Evolutionary conservation across 2,888 invertebrate genomes (phyloP).

Genomic region (Fissipunctia ypsillon): DNA sequence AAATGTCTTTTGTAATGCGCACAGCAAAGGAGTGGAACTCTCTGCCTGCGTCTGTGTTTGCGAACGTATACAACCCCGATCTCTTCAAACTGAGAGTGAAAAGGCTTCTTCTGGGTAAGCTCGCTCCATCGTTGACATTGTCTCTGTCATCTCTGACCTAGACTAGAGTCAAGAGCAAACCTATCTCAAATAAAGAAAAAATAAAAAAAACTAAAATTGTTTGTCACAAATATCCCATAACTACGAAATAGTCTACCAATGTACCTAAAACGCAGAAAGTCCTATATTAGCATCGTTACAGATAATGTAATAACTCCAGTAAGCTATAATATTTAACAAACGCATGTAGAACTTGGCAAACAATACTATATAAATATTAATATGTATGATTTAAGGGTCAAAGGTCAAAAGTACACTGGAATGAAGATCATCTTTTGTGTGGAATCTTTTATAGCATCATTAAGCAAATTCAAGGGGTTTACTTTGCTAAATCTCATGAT

Average conservation of each 20-base stretch:
- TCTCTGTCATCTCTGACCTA: no score
- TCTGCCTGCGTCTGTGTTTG: no score
- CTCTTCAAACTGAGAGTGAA: no score
- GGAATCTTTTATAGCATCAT: constrained; percentile 26
- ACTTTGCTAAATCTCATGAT: background rate
- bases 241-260: background rate
- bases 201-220: no score
- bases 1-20: no score
- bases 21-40: no score
- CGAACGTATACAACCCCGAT: no score
- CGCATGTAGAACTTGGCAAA: constrained; percentile 23
- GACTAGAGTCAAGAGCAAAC: no score
- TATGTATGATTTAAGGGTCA: constrained; percentile 14
- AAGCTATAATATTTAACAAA: constrained; percentile 21
- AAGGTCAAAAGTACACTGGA: background rate
- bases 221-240: constrained; percentile 10
- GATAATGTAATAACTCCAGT: constrained; percentile 9
- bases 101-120: no score
- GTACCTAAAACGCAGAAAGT: constrained; percentile 1
- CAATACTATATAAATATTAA: constrained; percentile 35
- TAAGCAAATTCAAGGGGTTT: constrained; percentile 16
- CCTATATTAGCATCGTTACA: background rate
- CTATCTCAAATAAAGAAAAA: no score
- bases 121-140: no score
- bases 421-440: constrained; percentile 13